These are phyloP conservation scores for Lithophane leautieri DNA, from an alignment of 2,888 invertebrate species.

Conservation along the genomic window DNA sequence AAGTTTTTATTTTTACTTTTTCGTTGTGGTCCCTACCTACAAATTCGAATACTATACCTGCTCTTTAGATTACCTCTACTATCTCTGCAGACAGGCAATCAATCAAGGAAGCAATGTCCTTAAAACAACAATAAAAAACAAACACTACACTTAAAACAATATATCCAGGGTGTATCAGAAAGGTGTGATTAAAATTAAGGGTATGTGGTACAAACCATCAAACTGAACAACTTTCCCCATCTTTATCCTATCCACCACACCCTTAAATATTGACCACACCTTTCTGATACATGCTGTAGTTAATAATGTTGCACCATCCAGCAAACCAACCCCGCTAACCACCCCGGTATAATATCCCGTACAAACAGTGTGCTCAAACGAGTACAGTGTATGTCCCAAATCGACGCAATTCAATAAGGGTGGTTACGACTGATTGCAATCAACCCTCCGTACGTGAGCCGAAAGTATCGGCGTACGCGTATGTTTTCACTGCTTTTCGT, in stretches of 20 bases:
- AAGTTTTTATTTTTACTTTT: too few relatives aligned
- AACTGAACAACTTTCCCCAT: too few relatives aligned
- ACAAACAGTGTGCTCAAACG: conserved; percentile 85
- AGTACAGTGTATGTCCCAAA: conserved; percentile 71
- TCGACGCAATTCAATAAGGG: conserved; percentile 85
- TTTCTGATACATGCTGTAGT: too few relatives aligned
- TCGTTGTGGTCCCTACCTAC: too few relatives aligned
- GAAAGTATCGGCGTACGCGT: conserved; percentile 47
- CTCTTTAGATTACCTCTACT: not conserved
- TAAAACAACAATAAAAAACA: too few relatives aligned
- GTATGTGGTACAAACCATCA: too few relatives aligned
- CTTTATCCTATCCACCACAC: too few relatives aligned
- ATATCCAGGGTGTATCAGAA: too few relatives aligned
- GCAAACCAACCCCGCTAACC: conserved; percentile 5
- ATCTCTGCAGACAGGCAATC: not conserved
- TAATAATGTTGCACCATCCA: conserved; percentile 63
- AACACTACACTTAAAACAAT: too few relatives aligned
- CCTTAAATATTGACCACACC: too few relatives aligned
- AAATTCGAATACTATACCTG: too few relatives aligned
- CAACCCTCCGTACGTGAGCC: conserved; percentile 79
- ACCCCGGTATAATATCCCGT: conserved; percentile 75
- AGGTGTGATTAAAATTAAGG: too few relatives aligned
- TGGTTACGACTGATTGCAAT: conserved; percentile 87
- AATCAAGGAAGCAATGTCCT: not conserved
- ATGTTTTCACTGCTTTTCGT: conserved; percentile 13